A percentile compares a stretch with the other conserved stretches of the same genome.
Evolutionary conservation across 2,113 vertebrate genomes (phyloP).

Genomic region (Malurus melanocephalus): DNA sequence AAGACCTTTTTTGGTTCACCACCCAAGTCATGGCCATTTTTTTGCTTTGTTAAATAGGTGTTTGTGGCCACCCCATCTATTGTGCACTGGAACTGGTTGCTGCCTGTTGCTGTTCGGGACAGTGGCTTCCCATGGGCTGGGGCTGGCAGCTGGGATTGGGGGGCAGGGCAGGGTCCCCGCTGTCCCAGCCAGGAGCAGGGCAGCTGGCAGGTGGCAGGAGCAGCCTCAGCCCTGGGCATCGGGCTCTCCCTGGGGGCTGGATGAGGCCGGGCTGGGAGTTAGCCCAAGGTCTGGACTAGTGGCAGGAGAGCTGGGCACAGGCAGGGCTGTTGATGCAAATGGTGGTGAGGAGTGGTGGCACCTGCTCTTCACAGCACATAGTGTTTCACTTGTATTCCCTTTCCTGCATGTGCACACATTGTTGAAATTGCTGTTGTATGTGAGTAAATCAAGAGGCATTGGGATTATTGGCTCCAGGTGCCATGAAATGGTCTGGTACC

Average conservation of each 20-base stretch:
- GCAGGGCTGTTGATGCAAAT: neutral
- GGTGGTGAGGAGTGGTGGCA: neutral
- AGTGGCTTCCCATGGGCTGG: neutral
- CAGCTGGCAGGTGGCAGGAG: neutral
- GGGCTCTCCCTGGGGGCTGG: neutral
- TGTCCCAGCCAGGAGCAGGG: neutral
- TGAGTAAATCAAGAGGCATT: neutral
- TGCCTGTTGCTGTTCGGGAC: fast-evolving
- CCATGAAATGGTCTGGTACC: neutral
- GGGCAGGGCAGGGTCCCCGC: fast-evolving
- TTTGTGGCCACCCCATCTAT: neutral
- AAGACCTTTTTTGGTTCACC: neutral
- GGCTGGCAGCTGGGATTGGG: neutral
- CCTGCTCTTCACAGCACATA: neutral
- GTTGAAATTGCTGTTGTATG: neutral
- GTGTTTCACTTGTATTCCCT: neutral
- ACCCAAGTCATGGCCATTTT: neutral
- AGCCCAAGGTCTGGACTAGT: neutral
- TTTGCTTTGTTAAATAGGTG: neutral
- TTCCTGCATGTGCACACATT: fast-evolving
- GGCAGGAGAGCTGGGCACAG: neutral
- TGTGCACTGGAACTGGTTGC: neutral
- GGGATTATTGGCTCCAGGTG: neutral
- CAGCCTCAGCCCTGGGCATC: neutral
- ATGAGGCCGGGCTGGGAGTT: neutral